Evolutionary conservation across 2,888 invertebrate species (phyloP).

Genomic region (Eumerus sabulonum): DNA sequence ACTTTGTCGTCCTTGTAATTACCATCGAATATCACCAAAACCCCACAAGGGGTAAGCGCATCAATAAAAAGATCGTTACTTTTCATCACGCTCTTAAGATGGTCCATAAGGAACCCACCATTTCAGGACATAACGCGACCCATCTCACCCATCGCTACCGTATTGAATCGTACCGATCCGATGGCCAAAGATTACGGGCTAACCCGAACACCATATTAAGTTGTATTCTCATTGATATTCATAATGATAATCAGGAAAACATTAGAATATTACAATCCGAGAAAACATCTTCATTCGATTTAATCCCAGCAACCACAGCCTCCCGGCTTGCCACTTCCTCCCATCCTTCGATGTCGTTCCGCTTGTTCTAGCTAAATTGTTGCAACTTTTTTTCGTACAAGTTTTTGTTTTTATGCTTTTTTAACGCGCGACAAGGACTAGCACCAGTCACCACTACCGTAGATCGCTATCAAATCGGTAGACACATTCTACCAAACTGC

Average conservation of each 20-base stretch:
- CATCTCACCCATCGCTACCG: background rate
- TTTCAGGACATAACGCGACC: background rate
- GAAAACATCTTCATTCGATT: slow-evolving; percentile 60
- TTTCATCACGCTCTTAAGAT: background rate
- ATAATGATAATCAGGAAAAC: slow-evolving; percentile 68
- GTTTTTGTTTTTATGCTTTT: slow-evolving; percentile 18
- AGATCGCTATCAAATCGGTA: slow-evolving; percentile 56
- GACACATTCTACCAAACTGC: slow-evolving; percentile 57
- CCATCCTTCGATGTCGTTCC: slow-evolving; percentile 5
- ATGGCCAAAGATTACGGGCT: slow-evolving; percentile 37
- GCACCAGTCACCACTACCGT: slow-evolving; percentile 30
- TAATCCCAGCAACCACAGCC: slow-evolving; percentile 5
- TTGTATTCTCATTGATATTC: slow-evolving; percentile 72
- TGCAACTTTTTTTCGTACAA: background rate
- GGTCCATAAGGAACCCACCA: background rate
- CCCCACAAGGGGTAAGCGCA: no score
- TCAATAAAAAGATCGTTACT: slow-evolving; percentile 3
- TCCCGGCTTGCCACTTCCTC: background rate
- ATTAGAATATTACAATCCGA: slow-evolving; percentile 57
- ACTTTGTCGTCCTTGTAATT: no score
- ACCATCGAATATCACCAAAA: no score
- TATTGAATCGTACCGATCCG: background rate
- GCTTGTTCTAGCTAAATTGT: slow-evolving; percentile 11
- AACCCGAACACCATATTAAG: slow-evolving; percentile 68
- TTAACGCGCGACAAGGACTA: slow-evolving; percentile 58